Base-by-base conservation (phyloP, 2,797 vertebrate species). In the Alcedo atthis region DNA sequence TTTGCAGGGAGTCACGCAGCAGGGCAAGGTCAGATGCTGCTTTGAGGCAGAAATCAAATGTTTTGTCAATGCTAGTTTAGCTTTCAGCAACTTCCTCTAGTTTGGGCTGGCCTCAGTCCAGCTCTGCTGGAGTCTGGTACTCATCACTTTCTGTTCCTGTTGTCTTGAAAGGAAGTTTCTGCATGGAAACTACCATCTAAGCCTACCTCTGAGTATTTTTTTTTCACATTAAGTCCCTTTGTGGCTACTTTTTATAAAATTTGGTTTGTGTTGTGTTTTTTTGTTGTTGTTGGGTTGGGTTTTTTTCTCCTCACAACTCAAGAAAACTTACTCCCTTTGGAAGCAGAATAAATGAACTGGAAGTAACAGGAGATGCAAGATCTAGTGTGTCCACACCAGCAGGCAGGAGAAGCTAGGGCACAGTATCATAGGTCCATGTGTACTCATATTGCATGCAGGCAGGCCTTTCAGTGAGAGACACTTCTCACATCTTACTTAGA, bases 101-200 rank as follows among this genome's bases (percentile, higher is more conserved):
- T 42, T 83, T 64, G 71, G 40, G 7, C 35, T 92, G 81, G 68
- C 73, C 42, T 42, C 55, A 46, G 19, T 21, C 40, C 85, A 90
- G 59, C 11, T 48, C 63, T 45, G 43, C 22, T 59, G 35, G 49
- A 15, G 25, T 6, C 37, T 42, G 45, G 57, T 62, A 40, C 42
- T 25, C 81, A 68, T 22, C 85, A 89, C 85, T 91, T 94, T 94
- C 81, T 64, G 85, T 83, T 91, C 85, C 68, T 68, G 45, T 76
- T 79, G 49, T 76, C 81, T 71, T 64, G 5, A 85, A 43, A 66
- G 43, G 45, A 85, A 89, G 59, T 35, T 86, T 12, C 68, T 64
- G 25, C 17, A 21, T 12, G n/a, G 25, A 59, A 91, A 63, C 45
- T 35, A 75, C 49, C 59, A 32, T 15, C 19, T 42, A 43, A 51